Evolutionary conservation across 2,888 invertebrate genomes (phyloP).

Genomic region (Allophyes oxyacanthae): DNA sequence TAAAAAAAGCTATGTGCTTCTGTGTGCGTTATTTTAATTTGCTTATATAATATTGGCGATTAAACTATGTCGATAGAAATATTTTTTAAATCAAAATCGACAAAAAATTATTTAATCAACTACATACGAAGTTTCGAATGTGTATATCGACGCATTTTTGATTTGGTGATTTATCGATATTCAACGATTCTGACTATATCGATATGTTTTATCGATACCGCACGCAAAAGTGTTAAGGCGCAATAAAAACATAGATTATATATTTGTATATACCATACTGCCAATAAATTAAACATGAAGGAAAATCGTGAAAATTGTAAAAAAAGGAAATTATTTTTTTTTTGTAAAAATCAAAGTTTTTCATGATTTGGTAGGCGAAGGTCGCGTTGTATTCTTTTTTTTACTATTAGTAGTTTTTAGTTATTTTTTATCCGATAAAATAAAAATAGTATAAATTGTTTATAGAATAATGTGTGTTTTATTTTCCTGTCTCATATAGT

Average conservation of each 20-base stretch:
- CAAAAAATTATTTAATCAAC: slow-evolving; percentile 30
- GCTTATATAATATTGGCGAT: slow-evolving; percentile 23
- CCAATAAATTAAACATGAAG: slow-evolving; percentile 42
- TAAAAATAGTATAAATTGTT: slow-evolving; percentile 63
- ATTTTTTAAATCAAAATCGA: slow-evolving; percentile 56
- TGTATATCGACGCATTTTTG: slow-evolving; percentile 31
- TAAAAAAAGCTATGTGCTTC: slow-evolving; percentile 41
- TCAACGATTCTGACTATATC: slow-evolving; percentile 8
- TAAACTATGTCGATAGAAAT: slow-evolving; percentile 50
- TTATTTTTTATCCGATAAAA: slow-evolving; percentile 85
- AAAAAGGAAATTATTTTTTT: slow-evolving; percentile 34
- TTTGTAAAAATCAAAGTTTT: slow-evolving; percentile 48
- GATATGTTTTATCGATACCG: slow-evolving; percentile 27
- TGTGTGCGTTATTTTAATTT: slow-evolving; percentile 45
- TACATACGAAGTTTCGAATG: slow-evolving; percentile 7
- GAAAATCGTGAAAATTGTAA: slow-evolving; percentile 49
- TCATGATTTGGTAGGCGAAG: slow-evolving; percentile 47
- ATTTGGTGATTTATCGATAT: slow-evolving; percentile 27
- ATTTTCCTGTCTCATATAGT: slow-evolving; percentile 37
- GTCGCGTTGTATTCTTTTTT: slow-evolving; percentile 66
- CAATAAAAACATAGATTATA: slow-evolving; percentile 46
- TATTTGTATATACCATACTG: slow-evolving; percentile 59
- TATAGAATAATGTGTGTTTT: slow-evolving; percentile 57
- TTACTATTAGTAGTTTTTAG: slow-evolving; percentile 76
- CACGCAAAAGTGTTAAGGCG: slow-evolving; percentile 44